phyloP scores from a whole-genome alignment of 2,113 vertebrate species.

The Burhinus oedicnemus region DNA sequence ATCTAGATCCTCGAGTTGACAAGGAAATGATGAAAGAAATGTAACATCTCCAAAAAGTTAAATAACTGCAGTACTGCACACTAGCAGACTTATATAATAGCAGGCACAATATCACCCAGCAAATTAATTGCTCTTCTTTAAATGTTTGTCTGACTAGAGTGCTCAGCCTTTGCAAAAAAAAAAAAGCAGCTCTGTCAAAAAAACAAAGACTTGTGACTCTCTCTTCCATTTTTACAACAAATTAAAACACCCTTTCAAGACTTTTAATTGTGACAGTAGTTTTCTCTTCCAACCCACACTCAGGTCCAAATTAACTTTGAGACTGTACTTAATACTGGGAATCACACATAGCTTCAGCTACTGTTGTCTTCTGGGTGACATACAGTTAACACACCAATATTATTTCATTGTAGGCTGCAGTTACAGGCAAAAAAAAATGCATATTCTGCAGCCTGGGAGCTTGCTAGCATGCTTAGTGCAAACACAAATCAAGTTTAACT shows the following conservation, averaged over 20 bases:
- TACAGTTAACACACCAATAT: neutral
- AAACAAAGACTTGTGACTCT: neutral
- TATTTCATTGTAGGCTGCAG: neutral
- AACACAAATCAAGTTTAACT: neutral
- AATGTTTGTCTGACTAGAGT: neutral
- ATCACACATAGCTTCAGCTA: accelerated
- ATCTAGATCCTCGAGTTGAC: neutral
- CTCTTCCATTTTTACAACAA: neutral
- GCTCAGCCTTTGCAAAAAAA: neutral
- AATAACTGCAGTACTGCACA: neutral
- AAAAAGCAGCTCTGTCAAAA: accelerated
- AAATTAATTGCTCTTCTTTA: neutral
- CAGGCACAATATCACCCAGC: neutral
- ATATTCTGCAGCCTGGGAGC: neutral
- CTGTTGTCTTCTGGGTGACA: neutral
- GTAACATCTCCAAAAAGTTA: neutral
- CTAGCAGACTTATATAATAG: neutral
- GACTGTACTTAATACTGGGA: neutral
- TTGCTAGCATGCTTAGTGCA: neutral
- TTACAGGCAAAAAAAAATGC: neutral
- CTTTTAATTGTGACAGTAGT: neutral
- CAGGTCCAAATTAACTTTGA: neutral
- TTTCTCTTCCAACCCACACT: neutral
- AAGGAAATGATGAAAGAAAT: neutral
- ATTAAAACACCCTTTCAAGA: neutral